Conservation (phyloP, 1,140 invertebrate species). For the Rhagoletis zephyria region DNA sequence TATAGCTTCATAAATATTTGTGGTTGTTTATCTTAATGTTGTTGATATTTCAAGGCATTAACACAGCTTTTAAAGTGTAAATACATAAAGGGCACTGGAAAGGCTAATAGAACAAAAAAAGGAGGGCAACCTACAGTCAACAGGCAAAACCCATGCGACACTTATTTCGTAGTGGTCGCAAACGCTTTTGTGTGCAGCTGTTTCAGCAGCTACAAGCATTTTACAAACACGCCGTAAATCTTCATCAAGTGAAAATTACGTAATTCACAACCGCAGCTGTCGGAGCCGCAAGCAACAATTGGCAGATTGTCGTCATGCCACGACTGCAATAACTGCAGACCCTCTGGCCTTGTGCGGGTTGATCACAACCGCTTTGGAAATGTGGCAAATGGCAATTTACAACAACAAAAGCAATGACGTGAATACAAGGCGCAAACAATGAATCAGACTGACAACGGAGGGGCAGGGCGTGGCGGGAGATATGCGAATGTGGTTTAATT, state of each 20-base stretch:
- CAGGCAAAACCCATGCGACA: slow-evolving; percentile 8
- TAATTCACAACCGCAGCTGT: slow-evolving; percentile 15
- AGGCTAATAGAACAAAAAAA: neutral
- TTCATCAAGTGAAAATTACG: slow-evolving; percentile 54
- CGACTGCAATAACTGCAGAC: neutral
- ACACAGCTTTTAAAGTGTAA: neutral
- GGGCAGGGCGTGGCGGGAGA: neutral
- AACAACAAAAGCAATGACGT: neutral
- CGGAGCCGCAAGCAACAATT: slow-evolving; percentile 25
- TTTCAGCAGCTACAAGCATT: neutral
- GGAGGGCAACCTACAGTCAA: neutral
- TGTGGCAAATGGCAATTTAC: slow-evolving; percentile 41
- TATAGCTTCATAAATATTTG: neutral
- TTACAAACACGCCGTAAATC: slow-evolving; percentile 23
- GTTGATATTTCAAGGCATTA: slow-evolving; percentile 38
- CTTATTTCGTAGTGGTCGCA: neutral
- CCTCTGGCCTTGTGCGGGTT: neutral
- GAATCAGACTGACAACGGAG: neutral
- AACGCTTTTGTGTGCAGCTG: neutral
- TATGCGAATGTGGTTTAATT: neutral
- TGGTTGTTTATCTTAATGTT: neutral
- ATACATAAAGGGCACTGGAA: slow-evolving; percentile 12
- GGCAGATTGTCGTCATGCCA: slow-evolving; percentile 18
- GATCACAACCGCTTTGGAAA: slow-evolving; percentile 39
- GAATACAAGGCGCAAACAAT: slow-evolving; percentile 7